Base-by-base conservation (phyloP, 2,888 invertebrate genomes). In the Calliopum simillimum region DNA sequence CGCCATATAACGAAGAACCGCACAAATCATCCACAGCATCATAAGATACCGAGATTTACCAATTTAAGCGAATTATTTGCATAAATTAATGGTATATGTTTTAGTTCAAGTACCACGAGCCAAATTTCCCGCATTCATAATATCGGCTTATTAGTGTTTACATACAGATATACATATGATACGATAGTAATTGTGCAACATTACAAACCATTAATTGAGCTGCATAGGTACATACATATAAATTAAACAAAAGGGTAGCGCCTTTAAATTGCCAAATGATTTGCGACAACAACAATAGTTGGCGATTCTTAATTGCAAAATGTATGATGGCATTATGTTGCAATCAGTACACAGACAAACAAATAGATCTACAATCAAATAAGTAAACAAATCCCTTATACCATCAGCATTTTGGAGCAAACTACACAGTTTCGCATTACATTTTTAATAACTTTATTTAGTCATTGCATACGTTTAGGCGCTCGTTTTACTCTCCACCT, bases 141-240 rank as follows among this genome's bases (percentile, higher is more conserved):
- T 33, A 33, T 33, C 33, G 8, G 4, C 8, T 1, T 3, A 5
- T 8, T 33, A 8, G 8, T 33, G 33, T 33, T 8, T 33, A 33
- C 6, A 33, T 8, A 6, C 8, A 6, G 33, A 4, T 8, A 33
- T 8, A 8, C 8, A 33, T 33, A 8, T 33, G 33, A 33, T 19
- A 19, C 14, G 51, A 51, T 51, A 41, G 13, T 64, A 64, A 64
- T 53, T 53, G 43, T 46, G 64, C 53, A 64, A 64, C 43, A 49
- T 53, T 53, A 64, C 53, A 64, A 64, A 64, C 53, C 51, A 64
- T 53, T 64, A 64, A 64, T 64, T 51, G 64, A 51, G 41, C 51
- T 64, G 19, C 53, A 64, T 53, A n/a, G n/a, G n/a, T n/a, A n/a
- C n/a, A n/a, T n/a, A n/a, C n/a, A n/a, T n/a, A n/a, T n/a, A 64